A percentile compares a stretch with the other conserved stretches of the same genome.
Conservation (phyloP, 2,113 vertebrate genomes). For the Ancistrus triradiatus region DNA sequence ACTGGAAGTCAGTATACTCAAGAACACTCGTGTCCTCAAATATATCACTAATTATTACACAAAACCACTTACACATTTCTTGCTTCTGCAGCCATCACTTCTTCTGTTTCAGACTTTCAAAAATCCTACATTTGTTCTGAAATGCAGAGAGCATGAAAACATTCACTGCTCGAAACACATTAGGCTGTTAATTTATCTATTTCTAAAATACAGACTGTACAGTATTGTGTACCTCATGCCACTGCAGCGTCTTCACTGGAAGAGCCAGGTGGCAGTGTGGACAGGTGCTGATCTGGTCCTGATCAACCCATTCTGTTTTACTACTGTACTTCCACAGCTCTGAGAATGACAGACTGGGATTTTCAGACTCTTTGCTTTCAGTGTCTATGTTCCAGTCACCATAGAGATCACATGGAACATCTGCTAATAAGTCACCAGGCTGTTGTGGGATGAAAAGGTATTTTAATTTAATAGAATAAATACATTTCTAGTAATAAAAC, state of each 20-base stretch:
- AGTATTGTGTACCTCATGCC: constrained; percentile 58
- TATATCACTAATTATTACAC: background rate
- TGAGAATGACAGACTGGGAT: constrained; percentile 14
- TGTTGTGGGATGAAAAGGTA: background rate
- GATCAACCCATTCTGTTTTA: constrained; percentile 4
- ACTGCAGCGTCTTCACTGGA: constrained; percentile 50
- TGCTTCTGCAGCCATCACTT: background rate
- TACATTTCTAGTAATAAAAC: background rate
- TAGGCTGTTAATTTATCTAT: background rate
- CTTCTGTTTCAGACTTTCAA: constrained; percentile 1
- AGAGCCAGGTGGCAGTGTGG: constrained; percentile 64
- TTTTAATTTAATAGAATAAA: constrained; percentile 5
- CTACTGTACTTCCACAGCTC: background rate
- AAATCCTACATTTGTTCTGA: constrained; percentile 16
- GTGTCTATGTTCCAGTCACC: background rate
- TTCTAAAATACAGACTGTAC: background rate
- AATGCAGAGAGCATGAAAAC: background rate
- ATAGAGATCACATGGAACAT: background rate
- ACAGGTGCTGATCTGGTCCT: constrained; percentile 55
- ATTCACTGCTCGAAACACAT: too few relatives aligned
- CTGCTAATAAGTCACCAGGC: background rate
- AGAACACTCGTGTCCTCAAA: too few relatives aligned
- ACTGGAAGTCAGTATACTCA: too few relatives aligned
- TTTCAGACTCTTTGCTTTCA: background rate
- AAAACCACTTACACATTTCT: constrained; percentile 6